Conservation (phyloP, 2,888 invertebrate genomes). For the Heliothis peltigera region DNA sequence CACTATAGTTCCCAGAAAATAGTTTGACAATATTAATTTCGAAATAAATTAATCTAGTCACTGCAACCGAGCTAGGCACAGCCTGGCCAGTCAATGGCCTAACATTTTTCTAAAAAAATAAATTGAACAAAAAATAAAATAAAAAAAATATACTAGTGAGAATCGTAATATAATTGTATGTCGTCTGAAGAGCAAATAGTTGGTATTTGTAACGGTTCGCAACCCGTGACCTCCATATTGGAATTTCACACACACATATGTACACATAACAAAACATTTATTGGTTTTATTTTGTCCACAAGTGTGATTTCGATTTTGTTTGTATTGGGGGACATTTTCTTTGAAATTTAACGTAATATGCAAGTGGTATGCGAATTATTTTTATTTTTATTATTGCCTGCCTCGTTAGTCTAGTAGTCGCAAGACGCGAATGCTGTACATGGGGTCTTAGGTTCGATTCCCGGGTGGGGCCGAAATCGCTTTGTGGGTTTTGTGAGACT, state of each 20-base stretch:
- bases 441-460: no score
- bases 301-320: conserved; percentile 16
- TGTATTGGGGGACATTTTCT: conserved; percentile 7
- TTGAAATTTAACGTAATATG: conserved; percentile 32
- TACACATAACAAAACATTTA: conserved; percentile 34
- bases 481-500: no score
- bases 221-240: conserved; percentile 10
- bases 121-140: conserved; percentile 21
- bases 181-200: conserved; percentile 28
- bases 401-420: no score
- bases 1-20: no score
- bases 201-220: conserved; percentile 35
- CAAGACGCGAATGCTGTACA: no score
- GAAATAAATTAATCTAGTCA: no score
- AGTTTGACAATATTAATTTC: no score
- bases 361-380: neutral
- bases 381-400: no score
- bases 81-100: no score
- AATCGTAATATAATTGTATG: conserved; percentile 33
- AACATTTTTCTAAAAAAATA: neutral
- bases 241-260: conserved; percentile 28
- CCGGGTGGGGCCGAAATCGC: no score
- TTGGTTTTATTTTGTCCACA: conserved; percentile 32
- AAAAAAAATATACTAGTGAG: neutral
- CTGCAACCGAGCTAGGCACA: no score